These are phyloP conservation scores for Empidonax traillii DNA, from an alignment of 2,113 vertebrate genomes.

Conservation along the genomic window DNA sequence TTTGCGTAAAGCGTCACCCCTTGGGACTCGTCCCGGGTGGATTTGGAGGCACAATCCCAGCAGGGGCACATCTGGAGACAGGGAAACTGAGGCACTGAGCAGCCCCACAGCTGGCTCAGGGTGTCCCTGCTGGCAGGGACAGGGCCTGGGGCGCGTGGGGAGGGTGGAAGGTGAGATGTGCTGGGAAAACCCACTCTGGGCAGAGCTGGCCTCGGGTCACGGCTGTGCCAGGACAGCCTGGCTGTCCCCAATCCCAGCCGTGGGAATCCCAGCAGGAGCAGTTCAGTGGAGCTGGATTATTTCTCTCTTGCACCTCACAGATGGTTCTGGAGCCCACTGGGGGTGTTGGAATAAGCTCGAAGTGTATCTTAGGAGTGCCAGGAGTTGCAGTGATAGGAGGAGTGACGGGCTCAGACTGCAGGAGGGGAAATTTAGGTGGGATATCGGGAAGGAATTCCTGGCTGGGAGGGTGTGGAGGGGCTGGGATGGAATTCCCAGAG, in stretches of 20 bases:
- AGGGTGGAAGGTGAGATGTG: neutral
- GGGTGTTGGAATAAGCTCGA: neutral
- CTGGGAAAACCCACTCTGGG: rapidly evolving
- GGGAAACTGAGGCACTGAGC: neutral
- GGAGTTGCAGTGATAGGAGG: neutral
- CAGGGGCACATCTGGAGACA: neutral
- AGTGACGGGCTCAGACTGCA: neutral
- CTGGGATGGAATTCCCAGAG: neutral
- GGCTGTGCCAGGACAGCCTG: neutral
- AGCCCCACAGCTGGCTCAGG: neutral
- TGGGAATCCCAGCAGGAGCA: neutral
- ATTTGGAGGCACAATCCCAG: neutral
- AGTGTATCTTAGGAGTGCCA: neutral
- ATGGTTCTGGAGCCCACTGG: neutral
- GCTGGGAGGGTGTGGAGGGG: too few relatives aligned
- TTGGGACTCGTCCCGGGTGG: neutral
- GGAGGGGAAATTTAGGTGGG: neutral
- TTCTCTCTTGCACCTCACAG: neutral
- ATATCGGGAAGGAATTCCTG: neutral
- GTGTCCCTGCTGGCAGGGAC: neutral
- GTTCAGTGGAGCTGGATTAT: neutral
- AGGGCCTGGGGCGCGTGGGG: neutral
- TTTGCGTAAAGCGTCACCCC: neutral
- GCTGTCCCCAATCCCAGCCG: neutral
- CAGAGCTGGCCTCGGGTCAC: neutral